Percentiles rank a stretch among this genome's conserved stretches.
phyloP scores from a whole-genome alignment of 2,888 invertebrate species.

The Cybosia mesomella region DNA sequence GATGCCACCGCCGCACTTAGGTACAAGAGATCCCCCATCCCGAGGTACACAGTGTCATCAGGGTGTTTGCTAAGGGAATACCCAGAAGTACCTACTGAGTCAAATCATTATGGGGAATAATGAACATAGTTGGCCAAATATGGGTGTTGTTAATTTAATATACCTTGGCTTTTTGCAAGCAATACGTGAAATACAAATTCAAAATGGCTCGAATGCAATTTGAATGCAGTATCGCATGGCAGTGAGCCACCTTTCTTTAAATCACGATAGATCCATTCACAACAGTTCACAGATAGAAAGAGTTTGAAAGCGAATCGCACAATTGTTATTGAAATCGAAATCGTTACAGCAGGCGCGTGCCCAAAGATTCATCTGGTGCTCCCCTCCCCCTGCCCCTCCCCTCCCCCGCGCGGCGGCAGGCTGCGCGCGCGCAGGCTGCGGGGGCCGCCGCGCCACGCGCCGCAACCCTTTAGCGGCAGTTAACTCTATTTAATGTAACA shows the following conservation, averaged over 20 bases:
- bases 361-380: constrained; percentile 3
- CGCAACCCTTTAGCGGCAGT: constrained; percentile 71
- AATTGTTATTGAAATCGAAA: constrained; percentile 64
- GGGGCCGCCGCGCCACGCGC: constrained; percentile 53
- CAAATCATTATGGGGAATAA: not conserved
- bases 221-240: not conserved
- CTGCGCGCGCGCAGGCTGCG: constrained; percentile 53
- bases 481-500: constrained; percentile 70
- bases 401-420: constrained; percentile 26
- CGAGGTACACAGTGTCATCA: not conserved
- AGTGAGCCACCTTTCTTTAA: not conserved
- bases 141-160: no score
- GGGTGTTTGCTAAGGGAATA: not conserved
- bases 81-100: not conserved
- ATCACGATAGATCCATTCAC: not conserved
- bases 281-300: constrained; percentile 27
- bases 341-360: constrained; percentile 47
- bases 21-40: no score
- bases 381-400: not conserved
- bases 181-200: no score
- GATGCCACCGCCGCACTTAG: no score
- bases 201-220: no score
- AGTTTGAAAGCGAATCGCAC: constrained; percentile 46
- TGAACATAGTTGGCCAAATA: no score
- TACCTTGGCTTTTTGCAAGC: no score